Percentiles rank a stretch among this genome's conserved stretches.
These are phyloP conservation scores for Apteryx owenii DNA, from an alignment of 2,113 vertebrate genomes.

Conservation along the genomic window DNA sequence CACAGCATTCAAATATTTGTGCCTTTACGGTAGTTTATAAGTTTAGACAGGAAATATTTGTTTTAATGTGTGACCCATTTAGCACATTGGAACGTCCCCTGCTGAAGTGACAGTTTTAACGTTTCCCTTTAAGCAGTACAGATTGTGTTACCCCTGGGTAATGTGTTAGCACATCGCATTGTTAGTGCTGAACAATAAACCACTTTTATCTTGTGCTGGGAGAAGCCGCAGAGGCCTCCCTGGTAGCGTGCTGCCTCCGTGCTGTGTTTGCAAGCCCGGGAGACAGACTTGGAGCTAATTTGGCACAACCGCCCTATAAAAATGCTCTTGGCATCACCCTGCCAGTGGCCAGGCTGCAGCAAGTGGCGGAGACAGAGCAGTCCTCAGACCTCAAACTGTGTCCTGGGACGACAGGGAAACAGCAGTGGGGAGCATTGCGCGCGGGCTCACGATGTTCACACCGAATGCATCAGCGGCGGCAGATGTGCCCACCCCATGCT, in stretches of 20 bases:
- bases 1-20: neutral
- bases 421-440: neutral
- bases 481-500: neutral
- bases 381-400: neutral
- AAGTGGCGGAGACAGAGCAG: neutral
- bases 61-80: neutral
- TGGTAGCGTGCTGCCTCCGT: fast-evolving
- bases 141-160: conserved; percentile 33
- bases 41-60: neutral
- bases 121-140: conserved; percentile 22
- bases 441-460: neutral
- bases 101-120: conserved; percentile 45
- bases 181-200: neutral
- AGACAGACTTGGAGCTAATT: neutral
- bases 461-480: fast-evolving
- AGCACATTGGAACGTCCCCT: neutral
- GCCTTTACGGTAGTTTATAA: neutral
- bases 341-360: too few species aligned
- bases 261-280: neutral
- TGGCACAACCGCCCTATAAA: neutral
- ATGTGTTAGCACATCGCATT: conserved; percentile 15
- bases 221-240: neutral
- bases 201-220: neutral
- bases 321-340: neutral
- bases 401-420: neutral